Base-by-base conservation (phyloP, 2,888 invertebrate genomes). In the Spisula solida region DNA sequence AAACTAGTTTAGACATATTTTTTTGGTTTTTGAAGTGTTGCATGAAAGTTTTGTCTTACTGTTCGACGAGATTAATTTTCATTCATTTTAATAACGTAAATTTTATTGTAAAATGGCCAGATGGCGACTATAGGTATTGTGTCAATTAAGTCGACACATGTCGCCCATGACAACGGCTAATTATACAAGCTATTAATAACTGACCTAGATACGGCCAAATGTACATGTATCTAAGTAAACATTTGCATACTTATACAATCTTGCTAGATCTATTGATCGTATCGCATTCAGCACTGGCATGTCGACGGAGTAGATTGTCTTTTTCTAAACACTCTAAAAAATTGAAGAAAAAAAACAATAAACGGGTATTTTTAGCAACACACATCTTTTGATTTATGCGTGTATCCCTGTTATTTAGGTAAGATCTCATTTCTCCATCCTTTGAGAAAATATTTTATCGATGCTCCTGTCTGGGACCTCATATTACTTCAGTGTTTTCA, bases 161-260 rank as follows among this genome's bases (percentile, higher is more conserved):
- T 85, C 85, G 85, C 85, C 85, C 55, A 47, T 79, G 85, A 56
- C 85, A 85, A 85, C 84, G 34, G 55, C 48, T 55, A 85, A 79
- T 41, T 41, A 41, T 85, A 55, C 34, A 48, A 48, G 25, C 51
- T 80, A 47, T 80, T 80, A 48, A 25, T 80, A 48, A 48, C 55
- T 85, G 79, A 85, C 79, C 79, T 85, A 79, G 18, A 31, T 85
- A 14, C 47, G 18, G 8, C 25, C n/a, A 16, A 20, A 80, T n/a
- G 51, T 48, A 80, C 51, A 80, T 80, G 80, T 25, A 80, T 5
- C 80, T 12, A 80, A 41, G n/a, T 80, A 48, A 34, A n/a, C 6
- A 48, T 47, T 34, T 78, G 78, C 47, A 31, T 31, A 66, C n/a
- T 10, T 51, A 47, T 14, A 51, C 51, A 51, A 51, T 51, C 51